These are phyloP conservation scores for Drosophila ananassae DNA, from an alignment of 1,140 invertebrate genomes.

Conservation along the genomic window DNA sequence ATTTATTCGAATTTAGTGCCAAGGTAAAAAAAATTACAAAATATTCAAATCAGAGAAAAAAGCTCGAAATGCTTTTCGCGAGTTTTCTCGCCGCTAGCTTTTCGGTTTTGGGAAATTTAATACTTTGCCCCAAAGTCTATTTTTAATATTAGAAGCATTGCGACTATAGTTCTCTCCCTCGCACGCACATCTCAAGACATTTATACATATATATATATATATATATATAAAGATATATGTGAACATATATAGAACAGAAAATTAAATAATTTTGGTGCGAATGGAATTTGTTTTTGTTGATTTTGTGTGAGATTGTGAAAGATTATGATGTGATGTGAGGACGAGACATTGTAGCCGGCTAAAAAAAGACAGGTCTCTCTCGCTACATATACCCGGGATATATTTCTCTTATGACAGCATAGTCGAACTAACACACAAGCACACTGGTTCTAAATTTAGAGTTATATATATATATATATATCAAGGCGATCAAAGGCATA, in stretches of 20 bases:
- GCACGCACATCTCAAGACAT: conserved; percentile 11
- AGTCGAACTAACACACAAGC: not conserved
- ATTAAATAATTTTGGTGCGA: conserved; percentile 43
- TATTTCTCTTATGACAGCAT: conserved; percentile 62
- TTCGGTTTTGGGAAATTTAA: conserved; percentile 43
- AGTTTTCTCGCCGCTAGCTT: conserved; percentile 31
- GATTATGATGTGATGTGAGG: conserved; percentile 55
- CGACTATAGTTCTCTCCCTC: conserved; percentile 30
- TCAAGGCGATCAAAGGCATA: conserved; percentile 51
- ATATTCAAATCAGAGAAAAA: conserved; percentile 32
- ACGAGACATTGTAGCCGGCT: conserved; percentile 65
- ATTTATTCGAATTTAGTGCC: conserved; percentile 66
- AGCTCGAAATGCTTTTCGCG: conserved; percentile 20
- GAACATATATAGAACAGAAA: conserved; percentile 22
- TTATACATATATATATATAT: not conserved
- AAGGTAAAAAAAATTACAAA: conserved; percentile 58
- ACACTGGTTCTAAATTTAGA: conserved; percentile 60
- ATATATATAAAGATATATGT: not conserved
- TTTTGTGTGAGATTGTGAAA: conserved; percentile 22
- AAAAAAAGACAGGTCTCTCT: conserved; percentile 57
- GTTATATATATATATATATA: conserved; percentile 41
- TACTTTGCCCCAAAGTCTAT: conserved; percentile 42
- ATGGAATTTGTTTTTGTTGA: conserved; percentile 37
- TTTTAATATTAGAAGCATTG: conserved; percentile 33
- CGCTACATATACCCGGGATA: conserved; percentile 23